Conservation (phyloP, 2,113 vertebrate species). For the Rhineura floridana region DNA sequence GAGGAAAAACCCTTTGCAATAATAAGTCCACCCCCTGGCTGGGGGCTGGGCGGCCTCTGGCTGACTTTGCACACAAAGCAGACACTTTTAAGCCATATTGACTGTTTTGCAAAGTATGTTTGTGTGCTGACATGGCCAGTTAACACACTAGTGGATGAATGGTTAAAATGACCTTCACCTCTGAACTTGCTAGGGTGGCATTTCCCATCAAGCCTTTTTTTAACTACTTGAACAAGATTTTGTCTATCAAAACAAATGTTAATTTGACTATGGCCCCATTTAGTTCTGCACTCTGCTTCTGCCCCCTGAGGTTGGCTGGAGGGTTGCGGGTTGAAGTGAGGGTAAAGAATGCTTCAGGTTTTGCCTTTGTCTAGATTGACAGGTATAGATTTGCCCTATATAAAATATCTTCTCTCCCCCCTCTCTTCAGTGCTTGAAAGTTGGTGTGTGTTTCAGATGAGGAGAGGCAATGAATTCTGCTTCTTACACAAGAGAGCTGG, state of each 20-base stretch:
- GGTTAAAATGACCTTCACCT: conserved; percentile 23
- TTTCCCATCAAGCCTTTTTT: conserved; percentile 29
- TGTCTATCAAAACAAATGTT: background rate
- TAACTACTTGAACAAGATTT: conserved; percentile 27
- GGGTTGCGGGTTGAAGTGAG: conserved; percentile 13
- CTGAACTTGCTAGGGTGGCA: conserved; percentile 31
- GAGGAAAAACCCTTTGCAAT: conserved; percentile 84
- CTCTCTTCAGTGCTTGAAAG: background rate
- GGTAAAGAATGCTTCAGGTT: background rate
- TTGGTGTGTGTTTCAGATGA: background rate
- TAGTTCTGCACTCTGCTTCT: conserved; percentile 4
- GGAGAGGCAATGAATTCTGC: background rate
- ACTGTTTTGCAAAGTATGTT: conserved; percentile 64
- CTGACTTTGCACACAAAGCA: conserved; percentile 68
- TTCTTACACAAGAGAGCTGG: background rate
- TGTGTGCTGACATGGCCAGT: conserved; percentile 44
- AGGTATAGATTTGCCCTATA: background rate
- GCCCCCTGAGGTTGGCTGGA: background rate
- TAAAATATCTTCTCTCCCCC: background rate
- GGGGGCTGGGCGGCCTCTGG: conserved; percentile 64
- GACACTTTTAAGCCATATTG: conserved; percentile 75
- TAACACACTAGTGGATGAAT: conserved; percentile 9
- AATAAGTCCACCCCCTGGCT: conserved; percentile 69
- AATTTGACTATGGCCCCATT: conserved; percentile 2
- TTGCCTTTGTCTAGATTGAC: conserved; percentile 5